Conservation (phyloP, 2,113 vertebrate species). For the Cephalopterus ornatus region DNA sequence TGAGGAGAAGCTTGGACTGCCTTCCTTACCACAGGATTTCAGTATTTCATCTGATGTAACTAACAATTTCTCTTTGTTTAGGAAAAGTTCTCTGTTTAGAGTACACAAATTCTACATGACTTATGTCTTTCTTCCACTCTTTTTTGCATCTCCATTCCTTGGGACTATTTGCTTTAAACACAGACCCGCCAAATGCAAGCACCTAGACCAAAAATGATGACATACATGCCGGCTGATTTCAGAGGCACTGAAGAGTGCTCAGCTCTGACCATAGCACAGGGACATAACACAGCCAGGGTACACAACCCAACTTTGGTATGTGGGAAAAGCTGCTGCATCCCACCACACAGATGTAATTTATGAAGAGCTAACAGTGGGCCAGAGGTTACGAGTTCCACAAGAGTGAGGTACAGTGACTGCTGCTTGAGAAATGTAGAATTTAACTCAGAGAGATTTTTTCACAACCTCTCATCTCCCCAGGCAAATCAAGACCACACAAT, state of each 20-base stretch:
- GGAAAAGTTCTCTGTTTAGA: not conserved
- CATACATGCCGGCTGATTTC: not conserved
- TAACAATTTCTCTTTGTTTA: not conserved
- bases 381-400: not conserved
- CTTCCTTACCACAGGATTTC: not conserved
- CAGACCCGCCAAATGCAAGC: not conserved
- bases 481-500: not conserved
- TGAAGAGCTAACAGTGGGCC: accelerated
- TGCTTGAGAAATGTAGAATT: not conserved
- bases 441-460: not conserved
- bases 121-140: not conserved
- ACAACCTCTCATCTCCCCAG: not conserved
- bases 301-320: accelerated
- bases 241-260: not conserved
- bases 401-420: not conserved
- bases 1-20: not conserved
- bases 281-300: not conserved
- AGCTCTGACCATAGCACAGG: not conserved
- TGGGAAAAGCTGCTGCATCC: not conserved
- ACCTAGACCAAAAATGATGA: not conserved
- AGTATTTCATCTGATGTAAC: not conserved
- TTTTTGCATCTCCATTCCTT: not conserved
- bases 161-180: not conserved
- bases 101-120: not conserved
- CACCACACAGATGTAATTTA: not conserved